Conservation (phyloP, 2,113 vertebrate genomes). For the Pomatorhinus ruficollis region DNA sequence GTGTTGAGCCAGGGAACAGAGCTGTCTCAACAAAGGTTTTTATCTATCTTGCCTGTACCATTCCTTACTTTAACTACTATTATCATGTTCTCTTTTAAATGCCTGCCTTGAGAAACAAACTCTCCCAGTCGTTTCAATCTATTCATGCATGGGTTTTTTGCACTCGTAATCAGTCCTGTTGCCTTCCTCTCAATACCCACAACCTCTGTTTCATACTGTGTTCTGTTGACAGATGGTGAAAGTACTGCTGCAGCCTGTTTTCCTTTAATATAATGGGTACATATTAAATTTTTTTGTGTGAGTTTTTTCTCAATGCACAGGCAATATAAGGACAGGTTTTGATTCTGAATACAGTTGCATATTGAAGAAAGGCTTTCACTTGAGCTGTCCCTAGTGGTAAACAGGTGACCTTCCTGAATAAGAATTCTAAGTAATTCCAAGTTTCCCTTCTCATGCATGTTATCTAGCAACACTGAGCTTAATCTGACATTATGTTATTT, state of each 20-base stretch:
- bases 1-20: background rate
- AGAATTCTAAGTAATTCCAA: background rate
- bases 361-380: background rate
- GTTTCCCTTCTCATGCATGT: accelerated
- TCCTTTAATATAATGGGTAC: background rate
- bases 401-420: background rate
- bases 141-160: background rate
- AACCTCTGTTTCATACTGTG: background rate
- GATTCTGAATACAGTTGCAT: background rate
- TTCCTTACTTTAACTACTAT: background rate
- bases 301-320: background rate
- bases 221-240: background rate
- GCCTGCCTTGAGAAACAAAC: background rate
- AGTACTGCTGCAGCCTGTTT: background rate
- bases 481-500: background rate
- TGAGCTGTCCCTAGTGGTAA: background rate
- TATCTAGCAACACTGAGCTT: background rate
- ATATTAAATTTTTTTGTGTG: background rate
- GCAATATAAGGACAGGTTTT: background rate
- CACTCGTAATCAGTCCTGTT: background rate
- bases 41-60: background rate
- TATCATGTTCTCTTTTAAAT: background rate
- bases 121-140: background rate
- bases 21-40: background rate
- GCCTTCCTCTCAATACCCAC: background rate